Base-by-base conservation (phyloP, 2,888 invertebrate genomes). In the Phorcus lineatus region DNA sequence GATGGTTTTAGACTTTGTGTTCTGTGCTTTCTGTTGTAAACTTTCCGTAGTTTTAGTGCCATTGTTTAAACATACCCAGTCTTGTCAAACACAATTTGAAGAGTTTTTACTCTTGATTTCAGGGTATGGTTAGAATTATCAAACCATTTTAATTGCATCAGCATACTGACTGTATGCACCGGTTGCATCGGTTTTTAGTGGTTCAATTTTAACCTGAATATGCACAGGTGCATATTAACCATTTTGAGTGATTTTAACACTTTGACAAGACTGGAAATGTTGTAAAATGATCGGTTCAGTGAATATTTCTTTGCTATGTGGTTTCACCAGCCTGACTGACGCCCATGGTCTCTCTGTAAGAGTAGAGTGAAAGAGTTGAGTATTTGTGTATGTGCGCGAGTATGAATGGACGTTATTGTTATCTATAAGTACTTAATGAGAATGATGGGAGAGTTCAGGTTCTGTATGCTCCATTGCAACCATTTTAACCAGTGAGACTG, bases 371-470 rank as follows among this genome's bases (percentile, higher is more conserved):
- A n/a, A 57, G 57, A n/a, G 57, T 4, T 36, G 47, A 47, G 11
- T 47, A 47, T 47, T 47, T 47, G 47, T 47, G 47, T 47, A 47
- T 57, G 57, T 22, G 19, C 6, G 57, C 9, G 57, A 22, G 70
- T 70, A 70, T 70, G 40, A 36, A 70, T 70, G 70, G 70, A 36
- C 40, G 70, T 70, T 70, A 36, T 70, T 70, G 70, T 70, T 70
- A 70, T 70, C 36, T 36, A 36, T 31, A 70, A 70, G 70, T 70
- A 70, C 70, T 70, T 70, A 70, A 70, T 70, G 70, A 70, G 70
- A 36, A 70, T 70, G 70, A 31, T 67, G 67, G n/a, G 36, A 36
- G 70, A 36, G 24, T 31, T 70, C 19, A 70, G 19, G 70, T 36
- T n/a, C 28, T 70, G 70, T 70, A 40, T 40, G 40, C 70, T 70